phyloP scores from a whole-genome alignment of 2,113 vertebrate genomes.

The Helogale parvula region DNA sequence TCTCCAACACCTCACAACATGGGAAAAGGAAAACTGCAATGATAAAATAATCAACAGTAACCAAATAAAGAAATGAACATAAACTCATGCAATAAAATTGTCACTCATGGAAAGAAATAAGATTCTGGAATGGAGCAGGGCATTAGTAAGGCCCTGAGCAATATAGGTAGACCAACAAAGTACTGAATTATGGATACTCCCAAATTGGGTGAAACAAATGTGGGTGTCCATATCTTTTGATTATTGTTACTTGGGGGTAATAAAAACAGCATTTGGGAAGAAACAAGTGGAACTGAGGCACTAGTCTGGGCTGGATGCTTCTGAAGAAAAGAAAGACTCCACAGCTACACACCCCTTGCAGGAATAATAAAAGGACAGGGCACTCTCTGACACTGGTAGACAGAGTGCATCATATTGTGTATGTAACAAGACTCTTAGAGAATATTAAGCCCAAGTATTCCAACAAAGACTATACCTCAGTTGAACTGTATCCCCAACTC shows the following conservation, averaged over 20 bases:
- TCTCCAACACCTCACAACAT: not conserved
- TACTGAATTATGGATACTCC: not conserved
- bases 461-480: not conserved
- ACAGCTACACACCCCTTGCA: not conserved
- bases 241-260: not conserved
- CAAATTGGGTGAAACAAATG: not conserved
- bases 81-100: not conserved
- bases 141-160: not conserved
- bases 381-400: not conserved
- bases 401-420: not conserved
- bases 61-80: not conserved
- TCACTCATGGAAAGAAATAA: not conserved
- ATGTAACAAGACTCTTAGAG: not conserved
- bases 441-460: not conserved
- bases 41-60: not conserved
- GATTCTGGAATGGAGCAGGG: not conserved
- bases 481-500: not conserved
- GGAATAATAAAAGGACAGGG: not conserved
- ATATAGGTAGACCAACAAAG: not conserved
- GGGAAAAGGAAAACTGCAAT: not conserved
- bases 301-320: not conserved
- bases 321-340: not conserved
- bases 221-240: not conserved
- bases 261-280: not conserved
- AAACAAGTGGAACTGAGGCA: not conserved